Evolutionary conservation across 2,888 invertebrate genomes (phyloP).

Genomic region (Lasioglossum figueresi): DNA sequence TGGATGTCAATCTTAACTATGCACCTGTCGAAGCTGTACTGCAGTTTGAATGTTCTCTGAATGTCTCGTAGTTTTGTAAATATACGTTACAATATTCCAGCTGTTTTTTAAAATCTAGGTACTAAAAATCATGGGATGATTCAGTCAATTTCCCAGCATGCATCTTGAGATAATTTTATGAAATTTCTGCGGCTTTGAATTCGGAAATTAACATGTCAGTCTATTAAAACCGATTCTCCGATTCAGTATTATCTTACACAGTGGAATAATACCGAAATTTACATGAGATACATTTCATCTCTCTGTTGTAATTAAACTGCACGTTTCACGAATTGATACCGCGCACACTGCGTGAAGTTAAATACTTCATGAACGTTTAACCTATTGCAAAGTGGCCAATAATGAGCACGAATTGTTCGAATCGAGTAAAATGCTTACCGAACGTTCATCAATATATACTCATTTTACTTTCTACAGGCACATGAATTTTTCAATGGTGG

Average conservation of each 20-base stretch:
- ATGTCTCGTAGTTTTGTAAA: too few relatives aligned
- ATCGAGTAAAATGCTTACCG: background rate
- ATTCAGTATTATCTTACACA: background rate
- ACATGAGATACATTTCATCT: background rate
- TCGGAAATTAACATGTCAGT: background rate
- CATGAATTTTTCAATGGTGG: background rate
- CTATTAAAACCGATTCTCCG: background rate
- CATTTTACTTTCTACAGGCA: background rate
- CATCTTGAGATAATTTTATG: too few relatives aligned
- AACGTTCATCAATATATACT: background rate
- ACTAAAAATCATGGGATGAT: too few relatives aligned
- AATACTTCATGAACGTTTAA: background rate
- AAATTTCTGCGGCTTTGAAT: background rate
- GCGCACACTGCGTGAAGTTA: background rate
- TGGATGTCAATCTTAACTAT: background rate
- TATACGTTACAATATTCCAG: too few relatives aligned
- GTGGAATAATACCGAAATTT: background rate
- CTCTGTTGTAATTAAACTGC: background rate
- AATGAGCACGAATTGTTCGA: background rate
- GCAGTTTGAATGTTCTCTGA: too few relatives aligned
- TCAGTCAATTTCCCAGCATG: too few relatives aligned
- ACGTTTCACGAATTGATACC: background rate
- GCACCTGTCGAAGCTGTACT: too few relatives aligned
- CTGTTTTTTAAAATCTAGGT: too few relatives aligned
- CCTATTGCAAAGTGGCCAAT: background rate